Conservation (phyloP, 1,140 invertebrate genomes). For the Zaprionus tsacasi region DNA sequence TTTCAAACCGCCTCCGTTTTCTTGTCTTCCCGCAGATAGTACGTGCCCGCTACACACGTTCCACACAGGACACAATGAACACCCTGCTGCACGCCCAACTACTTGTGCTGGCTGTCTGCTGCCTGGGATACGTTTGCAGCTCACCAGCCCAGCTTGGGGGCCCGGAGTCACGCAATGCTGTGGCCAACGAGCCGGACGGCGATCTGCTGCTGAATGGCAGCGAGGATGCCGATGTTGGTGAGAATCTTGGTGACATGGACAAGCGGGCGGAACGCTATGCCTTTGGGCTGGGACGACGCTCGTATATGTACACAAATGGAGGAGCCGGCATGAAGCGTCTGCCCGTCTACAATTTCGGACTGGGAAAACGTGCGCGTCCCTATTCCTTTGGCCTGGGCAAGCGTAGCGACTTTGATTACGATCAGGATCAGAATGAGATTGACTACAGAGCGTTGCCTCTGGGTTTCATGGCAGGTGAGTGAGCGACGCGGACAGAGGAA, state of each 20-base stretch:
- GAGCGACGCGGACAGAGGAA: neutral
- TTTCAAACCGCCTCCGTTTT: conserved; percentile 41
- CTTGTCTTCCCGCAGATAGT: conserved; percentile 34
- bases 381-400: conserved; percentile 84
- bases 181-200: conserved; percentile 40
- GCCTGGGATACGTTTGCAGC: conserved; percentile 67
- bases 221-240: conserved; percentile 32
- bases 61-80: conserved; percentile 60
- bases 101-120: conserved; percentile 63
- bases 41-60: conserved; percentile 18
- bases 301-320: conserved; percentile 80
- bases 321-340: conserved; percentile 76
- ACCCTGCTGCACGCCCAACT: conserved; percentile 60
- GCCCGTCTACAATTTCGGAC: conserved; percentile 81
- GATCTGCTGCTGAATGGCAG: conserved; percentile 34
- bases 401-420: conserved; percentile 73
- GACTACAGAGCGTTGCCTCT: conserved; percentile 59
- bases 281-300: conserved; percentile 75
- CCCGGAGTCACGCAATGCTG: conserved; percentile 47
- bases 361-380: conserved; percentile 80
- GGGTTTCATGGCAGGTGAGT: conserved; percentile 44
- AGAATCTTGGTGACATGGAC: conserved; percentile 62
- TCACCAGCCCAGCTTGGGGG: conserved; percentile 53
- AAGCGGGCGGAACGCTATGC: conserved; percentile 77
- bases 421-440: conserved; percentile 57